Evolutionary conservation across 2,113 vertebrate species (phyloP).

Genomic region (Oreochromis aureus): DNA sequence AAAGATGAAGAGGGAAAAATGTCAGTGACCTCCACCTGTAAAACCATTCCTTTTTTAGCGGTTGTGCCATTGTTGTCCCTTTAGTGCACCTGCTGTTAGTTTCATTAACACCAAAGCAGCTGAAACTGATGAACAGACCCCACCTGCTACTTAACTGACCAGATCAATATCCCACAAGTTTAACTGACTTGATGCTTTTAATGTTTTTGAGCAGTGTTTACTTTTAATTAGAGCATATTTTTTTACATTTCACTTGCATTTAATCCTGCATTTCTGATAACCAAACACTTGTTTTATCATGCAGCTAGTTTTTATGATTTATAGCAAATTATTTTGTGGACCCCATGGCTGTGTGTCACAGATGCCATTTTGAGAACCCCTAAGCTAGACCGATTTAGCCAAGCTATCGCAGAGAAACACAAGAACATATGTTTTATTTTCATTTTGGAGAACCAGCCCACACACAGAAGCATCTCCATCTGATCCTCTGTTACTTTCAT

Average conservation of each 20-base stretch:
- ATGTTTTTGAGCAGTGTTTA: not conserved
- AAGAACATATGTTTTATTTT: not conserved
- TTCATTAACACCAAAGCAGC: not conserved
- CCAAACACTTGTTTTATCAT: not conserved
- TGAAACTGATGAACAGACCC: not conserved
- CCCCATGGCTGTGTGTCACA: not conserved
- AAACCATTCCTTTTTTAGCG: fast-evolving
- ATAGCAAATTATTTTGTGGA: not conserved
- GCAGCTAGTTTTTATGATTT: not conserved
- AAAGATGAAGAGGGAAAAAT: not conserved
- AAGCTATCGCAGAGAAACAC: not conserved
- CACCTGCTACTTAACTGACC: not conserved
- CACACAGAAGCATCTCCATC: not conserved
- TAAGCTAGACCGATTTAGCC: not conserved
- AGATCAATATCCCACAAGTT: not conserved
- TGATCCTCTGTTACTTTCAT: not conserved
- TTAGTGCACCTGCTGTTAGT: not conserved
- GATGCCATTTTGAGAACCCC: not conserved
- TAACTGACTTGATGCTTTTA: not conserved
- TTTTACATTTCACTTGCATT: not conserved
- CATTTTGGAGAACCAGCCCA: not conserved
- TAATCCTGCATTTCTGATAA: not conserved
- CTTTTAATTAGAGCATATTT: not conserved
- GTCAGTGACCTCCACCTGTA: not conserved
- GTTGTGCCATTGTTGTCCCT: not conserved